Base-by-base conservation (phyloP, 2,113 vertebrate genomes). In the Perognathus longimembris region DNA sequence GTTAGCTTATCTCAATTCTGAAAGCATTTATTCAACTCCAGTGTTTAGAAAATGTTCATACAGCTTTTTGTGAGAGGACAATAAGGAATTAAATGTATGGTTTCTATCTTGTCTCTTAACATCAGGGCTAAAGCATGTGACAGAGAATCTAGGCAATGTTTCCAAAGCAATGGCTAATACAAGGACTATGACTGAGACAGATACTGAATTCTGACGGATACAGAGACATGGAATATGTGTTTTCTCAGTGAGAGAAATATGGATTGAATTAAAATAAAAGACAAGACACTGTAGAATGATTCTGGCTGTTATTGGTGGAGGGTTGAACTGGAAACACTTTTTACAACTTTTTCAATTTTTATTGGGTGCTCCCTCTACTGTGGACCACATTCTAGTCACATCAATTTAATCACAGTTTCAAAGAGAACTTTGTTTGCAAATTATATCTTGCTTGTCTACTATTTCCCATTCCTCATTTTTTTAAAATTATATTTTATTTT, bases 11-110 rank as follows among this genome's bases (percentile, higher is more conserved):
- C 20, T 88, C 30, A 73, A 7, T 84, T 76, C 32, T 50, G 57
- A 78, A 86, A 90, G 26, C 32, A 75, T 74, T 80, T 83, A 28
- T 82, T 54, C 82, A 92, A n/a, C 54, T 76, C 14, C 8, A n/a
- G 9, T 73, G 17, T 69, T 45, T 92, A 64, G 82, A 76, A 90
- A 89, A 61, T 7, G 26, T 57, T 59, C 78, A 45, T 24, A 61
- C 30, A 59, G 45, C 42, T 50, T n/a, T 85, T 81, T 70, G 8
- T 75, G 54, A 45, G 71, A 74, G 24, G 7, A 78, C 34, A 81
- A 36, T 67, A 85, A 85, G 83, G 15, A 73, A 54, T 66, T 64
- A 61, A 66, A 75, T 54, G 61, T 94, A 38, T 4, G n/a, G 8
- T 71, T 10, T 90, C 67, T 40, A 79, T 40, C 28, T 95, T 85